Percentiles rank a stretch among this genome's conserved stretches.
These are phyloP conservation scores for Dinomys branickii DNA, from an alignment of 2,113 vertebrate species.

Conservation along the genomic window DNA sequence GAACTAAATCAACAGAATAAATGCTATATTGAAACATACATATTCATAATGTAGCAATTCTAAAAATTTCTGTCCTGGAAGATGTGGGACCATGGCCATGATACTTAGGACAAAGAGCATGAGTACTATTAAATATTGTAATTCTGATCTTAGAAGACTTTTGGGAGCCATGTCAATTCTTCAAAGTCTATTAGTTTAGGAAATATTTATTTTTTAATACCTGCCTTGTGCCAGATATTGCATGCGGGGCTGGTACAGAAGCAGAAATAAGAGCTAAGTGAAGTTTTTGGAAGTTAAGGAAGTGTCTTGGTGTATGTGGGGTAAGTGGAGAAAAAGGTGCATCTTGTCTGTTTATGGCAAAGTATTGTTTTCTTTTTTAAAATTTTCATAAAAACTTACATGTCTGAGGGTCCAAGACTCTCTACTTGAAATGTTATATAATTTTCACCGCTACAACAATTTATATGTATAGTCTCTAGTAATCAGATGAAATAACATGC, in stretches of 20 bases:
- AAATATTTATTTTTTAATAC: slow-evolving; percentile 15
- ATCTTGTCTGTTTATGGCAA: not conserved
- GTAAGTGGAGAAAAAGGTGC: not conserved
- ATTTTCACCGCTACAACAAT: not conserved
- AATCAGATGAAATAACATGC: slow-evolving; percentile 13
- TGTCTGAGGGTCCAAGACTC: not conserved
- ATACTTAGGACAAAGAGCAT: not conserved
- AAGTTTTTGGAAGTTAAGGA: slow-evolving; percentile 4
- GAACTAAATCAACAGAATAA: slow-evolving; percentile 9
- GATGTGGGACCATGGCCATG: not conserved
- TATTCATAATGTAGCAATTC: not conserved
- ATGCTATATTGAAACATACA: not conserved
- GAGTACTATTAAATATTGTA: not conserved
- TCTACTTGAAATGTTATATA: not conserved
- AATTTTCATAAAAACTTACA: not conserved
- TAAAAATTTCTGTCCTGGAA: not conserved
- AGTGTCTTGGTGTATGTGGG: not conserved
- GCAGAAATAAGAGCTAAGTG: not conserved
- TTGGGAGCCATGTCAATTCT: not conserved
- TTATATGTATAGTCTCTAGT: not conserved
- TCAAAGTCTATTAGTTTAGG: slow-evolving; percentile 36
- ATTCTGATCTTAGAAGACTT: not conserved
- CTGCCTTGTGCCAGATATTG: not conserved
- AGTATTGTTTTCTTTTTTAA: not conserved
- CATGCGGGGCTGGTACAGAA: not conserved